Conservation (phyloP, 2,797 vertebrate species). For the Catostomus latipinnis region DNA sequence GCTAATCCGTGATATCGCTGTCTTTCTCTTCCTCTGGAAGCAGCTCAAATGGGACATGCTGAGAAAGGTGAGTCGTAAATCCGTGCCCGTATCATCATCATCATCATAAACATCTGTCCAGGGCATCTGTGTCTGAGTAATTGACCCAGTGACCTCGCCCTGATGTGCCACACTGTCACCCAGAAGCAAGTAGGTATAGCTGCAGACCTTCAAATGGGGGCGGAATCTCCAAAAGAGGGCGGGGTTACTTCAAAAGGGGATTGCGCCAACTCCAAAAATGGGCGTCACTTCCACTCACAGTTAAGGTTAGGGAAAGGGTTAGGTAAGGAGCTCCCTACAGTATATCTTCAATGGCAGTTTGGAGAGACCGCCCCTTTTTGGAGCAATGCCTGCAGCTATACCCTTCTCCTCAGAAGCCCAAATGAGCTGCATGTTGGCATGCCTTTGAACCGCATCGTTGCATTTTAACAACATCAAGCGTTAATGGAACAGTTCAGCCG, state of each 20-base stretch:
- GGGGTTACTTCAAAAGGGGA: no score
- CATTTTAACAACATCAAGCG: not conserved
- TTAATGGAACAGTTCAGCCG: no score
- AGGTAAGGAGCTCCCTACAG: no score
- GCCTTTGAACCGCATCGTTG: not conserved
- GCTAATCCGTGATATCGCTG: slow-evolving; percentile 56
- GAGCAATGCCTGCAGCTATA: no score
- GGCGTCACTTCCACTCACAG: no score
- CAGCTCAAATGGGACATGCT: slow-evolving; percentile 60
- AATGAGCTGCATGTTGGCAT: not conserved
- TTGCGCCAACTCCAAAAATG: no score
- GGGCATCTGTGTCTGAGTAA: slow-evolving; percentile 25
- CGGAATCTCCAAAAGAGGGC: no score
- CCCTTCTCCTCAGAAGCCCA: not conserved
- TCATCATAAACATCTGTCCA: slow-evolving; percentile 47
- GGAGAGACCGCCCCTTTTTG: no score
- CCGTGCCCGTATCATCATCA: slow-evolving; percentile 17
- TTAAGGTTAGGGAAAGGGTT: no score
- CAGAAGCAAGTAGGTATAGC: no score
- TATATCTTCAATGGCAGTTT: no score
- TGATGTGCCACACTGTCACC: not conserved
- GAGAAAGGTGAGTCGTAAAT: slow-evolving; percentile 60
- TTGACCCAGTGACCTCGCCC: slow-evolving; percentile 20
- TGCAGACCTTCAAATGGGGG: no score
- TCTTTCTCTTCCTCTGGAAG: slow-evolving; percentile 39